Conservation (phyloP, 2,113 vertebrate genomes). For the Oceanites oceanicus region DNA sequence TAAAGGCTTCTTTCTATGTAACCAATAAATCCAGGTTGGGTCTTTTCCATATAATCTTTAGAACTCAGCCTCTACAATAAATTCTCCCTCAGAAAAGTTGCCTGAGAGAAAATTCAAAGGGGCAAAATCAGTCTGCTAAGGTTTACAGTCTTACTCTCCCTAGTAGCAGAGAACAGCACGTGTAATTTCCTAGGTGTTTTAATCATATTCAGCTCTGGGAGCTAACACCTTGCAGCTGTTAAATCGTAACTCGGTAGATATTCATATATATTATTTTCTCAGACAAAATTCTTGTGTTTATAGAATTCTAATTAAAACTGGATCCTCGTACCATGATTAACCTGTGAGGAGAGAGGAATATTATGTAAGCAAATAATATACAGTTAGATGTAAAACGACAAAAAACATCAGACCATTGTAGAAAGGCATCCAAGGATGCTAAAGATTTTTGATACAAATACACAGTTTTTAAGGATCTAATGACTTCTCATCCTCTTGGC, state of each 20-base stretch:
- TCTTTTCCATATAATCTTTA: neutral
- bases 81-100: neutral
- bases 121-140: neutral
- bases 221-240: neutral
- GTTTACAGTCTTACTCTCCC: neutral
- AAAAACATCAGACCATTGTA: neutral
- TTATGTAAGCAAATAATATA: neutral
- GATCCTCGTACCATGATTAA: neutral
- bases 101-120: neutral
- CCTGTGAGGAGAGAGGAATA: neutral
- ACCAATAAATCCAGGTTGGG: neutral
- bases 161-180: neutral
- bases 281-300: neutral
- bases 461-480: neutral
- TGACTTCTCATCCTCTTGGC: neutral
- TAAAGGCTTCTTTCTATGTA: neutral
- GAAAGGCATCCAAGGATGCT: neutral
- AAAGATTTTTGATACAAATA: neutral
- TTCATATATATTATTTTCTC: neutral
- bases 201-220: neutral
- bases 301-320: neutral
- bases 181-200: neutral
- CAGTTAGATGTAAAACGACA: neutral
- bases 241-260: neutral
- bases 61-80: neutral